Base-by-base conservation (phyloP, 2,113 vertebrate species). In the Vireo altiloquus region DNA sequence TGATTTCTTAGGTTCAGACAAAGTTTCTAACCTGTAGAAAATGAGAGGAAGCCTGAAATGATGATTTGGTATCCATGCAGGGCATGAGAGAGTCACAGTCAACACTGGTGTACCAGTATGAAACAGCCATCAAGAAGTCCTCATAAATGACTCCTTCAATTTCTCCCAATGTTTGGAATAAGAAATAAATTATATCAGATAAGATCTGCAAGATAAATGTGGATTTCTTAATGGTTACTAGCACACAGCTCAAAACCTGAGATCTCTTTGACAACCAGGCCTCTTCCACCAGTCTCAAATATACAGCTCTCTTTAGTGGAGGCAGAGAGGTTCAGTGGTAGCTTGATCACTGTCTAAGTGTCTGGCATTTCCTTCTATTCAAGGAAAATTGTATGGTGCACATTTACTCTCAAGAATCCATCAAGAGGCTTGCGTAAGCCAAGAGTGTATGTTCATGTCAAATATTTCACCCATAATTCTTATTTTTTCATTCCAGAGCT, bases 311-410 rank as follows among this genome's bases (percentile, higher is more conserved):
- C 40, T 81, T 77, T 13, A 65, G 68, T 15, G 46, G 24, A 77
- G 39, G 54, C 92, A 83, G 63, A 33, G 52, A 85, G 87, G 27
- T 86, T 90, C 85, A 77, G 47, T 81, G 79, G 63, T n/a, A 80
- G 75, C 59, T 79, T 90, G 79, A 63, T 80, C 42, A 11, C 15
- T 89, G 39, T 83, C 71, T 65, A 69, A 91, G 66, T 77, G 68
- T 66, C 82, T 92, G 90, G 54, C 71, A 83, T 88, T 93, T 90
- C 76, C 90, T 92, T 94, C 93, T 95, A 86, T 91, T 92, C 89
- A 66, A 79, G 79, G 89, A 94, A 95, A 97, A 96, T 96, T 95
- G 82, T 46, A 78, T 66, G 80, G 84, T 97, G 74, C 86, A 57
- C 56, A 54, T 92, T 83, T 96, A 65, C 61, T 75, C 61, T 85